Evolutionary conservation across 2,888 invertebrate species (phyloP).

Genomic region (Machimus atricapillus): DNA sequence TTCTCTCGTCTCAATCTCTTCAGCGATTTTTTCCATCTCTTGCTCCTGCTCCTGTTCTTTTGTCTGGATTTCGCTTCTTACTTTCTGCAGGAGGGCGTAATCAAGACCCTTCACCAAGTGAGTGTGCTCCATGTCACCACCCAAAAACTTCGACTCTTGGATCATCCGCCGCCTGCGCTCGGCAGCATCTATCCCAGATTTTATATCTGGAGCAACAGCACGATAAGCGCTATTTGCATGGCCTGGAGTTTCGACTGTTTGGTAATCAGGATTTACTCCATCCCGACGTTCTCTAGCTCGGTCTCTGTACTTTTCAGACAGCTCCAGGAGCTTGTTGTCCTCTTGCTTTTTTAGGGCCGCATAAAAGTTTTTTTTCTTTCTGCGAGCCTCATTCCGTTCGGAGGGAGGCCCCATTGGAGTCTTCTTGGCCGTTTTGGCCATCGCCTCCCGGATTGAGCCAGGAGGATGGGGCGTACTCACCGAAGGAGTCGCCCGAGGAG

Average conservation of each 20-base stretch:
- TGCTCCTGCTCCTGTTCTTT: constrained; percentile 85
- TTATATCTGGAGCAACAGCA: constrained; percentile 95
- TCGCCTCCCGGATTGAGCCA: constrained; percentile 74
- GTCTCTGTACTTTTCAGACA: constrained; percentile 93
- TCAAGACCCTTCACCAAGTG: constrained; percentile 99
- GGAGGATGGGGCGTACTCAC: constrained; percentile 58
- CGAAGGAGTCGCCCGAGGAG: constrained; percentile 80
- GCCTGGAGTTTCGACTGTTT: constrained; percentile 78
- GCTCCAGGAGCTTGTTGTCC: constrained; percentile 91
- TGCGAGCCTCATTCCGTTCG: constrained; percentile 81
- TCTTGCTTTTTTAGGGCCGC: constrained; percentile 94
- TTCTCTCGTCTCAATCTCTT: constrained; percentile 64
- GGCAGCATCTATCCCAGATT: constrained; percentile 93
- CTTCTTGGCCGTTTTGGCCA: constrained; percentile 65
- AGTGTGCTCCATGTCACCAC: constrained; percentile 99
- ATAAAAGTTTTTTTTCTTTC: constrained; percentile 94
- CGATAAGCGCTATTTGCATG: constrained; percentile 65
- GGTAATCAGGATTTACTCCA: constrained; percentile 81
- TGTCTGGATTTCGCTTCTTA: constrained; percentile 83
- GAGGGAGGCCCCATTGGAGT: constrained; percentile 63
- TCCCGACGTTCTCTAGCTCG: constrained; percentile 90
- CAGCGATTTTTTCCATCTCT: constrained; percentile 78
- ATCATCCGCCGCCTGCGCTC: constrained; percentile 94
- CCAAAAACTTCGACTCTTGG: constrained; percentile 98
- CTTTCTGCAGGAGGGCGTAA: constrained; percentile 91